Evolutionary conservation across 2,888 invertebrate genomes (phyloP).

Genomic region (Lucinisca nassula): DNA sequence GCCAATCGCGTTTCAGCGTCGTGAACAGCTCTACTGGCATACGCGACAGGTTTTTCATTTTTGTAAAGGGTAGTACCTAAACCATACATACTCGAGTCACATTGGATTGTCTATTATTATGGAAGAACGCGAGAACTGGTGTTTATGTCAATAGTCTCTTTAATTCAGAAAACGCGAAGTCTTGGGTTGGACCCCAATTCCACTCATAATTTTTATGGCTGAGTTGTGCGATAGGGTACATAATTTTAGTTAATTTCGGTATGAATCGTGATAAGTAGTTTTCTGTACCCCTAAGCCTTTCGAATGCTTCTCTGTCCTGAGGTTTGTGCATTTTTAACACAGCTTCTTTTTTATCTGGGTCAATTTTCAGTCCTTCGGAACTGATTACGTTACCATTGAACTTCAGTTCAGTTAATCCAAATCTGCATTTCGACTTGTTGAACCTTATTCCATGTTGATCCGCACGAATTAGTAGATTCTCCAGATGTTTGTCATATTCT

Average conservation of each 20-base stretch:
- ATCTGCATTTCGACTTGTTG: too few species aligned
- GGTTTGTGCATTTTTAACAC: slow-evolving; percentile 60
- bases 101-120: slow-evolving; percentile 41
- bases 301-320: slow-evolving; percentile 38
- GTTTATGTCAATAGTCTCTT: slow-evolving; percentile 25
- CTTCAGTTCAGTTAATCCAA: too few species aligned
- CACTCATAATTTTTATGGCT: slow-evolving; percentile 49
- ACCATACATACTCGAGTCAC: slow-evolving; percentile 36
- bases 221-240: slow-evolving; percentile 59
- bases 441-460: too few species aligned
- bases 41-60: slow-evolving; percentile 44
- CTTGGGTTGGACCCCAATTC: slow-evolving; percentile 50
- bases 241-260: slow-evolving; percentile 56
- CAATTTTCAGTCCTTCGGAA: slow-evolving; percentile 43
- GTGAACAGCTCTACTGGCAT: slow-evolving; percentile 43
- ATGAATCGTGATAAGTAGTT: slow-evolving; percentile 67
- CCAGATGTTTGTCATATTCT: too few species aligned
- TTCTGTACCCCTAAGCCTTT: slow-evolving; percentile 60
- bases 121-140: slow-evolving; percentile 45
- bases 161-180: slow-evolving; percentile 35
- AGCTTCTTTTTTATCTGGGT: slow-evolving; percentile 60
- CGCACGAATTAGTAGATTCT: too few species aligned
- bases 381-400: slow-evolving; percentile 65
- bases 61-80: slow-evolving; percentile 53
- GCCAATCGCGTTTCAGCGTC: slow-evolving; percentile 56